phyloP scores from a whole-genome alignment of 2,113 vertebrate genomes.

The Vulpes lagopus region DNA sequence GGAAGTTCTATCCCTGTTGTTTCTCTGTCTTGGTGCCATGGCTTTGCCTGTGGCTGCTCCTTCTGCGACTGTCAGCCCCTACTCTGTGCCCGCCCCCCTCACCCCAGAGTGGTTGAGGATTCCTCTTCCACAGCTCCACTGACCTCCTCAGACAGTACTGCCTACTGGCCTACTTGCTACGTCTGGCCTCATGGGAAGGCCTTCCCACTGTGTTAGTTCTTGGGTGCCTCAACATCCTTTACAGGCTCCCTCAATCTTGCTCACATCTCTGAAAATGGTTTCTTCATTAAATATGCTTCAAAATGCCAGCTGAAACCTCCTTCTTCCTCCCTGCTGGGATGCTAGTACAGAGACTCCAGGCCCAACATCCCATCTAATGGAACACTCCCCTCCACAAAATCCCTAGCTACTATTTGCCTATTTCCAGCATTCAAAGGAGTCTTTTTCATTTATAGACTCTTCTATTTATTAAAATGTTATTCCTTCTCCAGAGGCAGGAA shows the following conservation, averaged over 20 bases:
- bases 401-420: neutral
- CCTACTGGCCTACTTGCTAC: neutral
- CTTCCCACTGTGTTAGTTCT: neutral
- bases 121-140: neutral
- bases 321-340: neutral
- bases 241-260: neutral
- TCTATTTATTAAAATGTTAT: neutral
- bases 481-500: conserved; percentile 5
- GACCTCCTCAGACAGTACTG: too few species aligned
- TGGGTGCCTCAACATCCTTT: neutral
- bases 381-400: too few species aligned
- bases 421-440: neutral
- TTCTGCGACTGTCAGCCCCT: neutral
- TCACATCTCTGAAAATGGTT: neutral
- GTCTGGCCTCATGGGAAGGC: neutral
- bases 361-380: neutral
- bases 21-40: neutral
- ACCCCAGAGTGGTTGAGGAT: neutral
- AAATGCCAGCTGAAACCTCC: neutral
- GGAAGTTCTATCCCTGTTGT: neutral
- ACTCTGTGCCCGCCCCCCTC: too few species aligned
- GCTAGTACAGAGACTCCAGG: neutral
- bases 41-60: neutral
- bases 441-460: neutral
- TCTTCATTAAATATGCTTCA: neutral